Conservation (phyloP, 2,888 invertebrate species). For the Nephrotoma flavescens region DNA sequence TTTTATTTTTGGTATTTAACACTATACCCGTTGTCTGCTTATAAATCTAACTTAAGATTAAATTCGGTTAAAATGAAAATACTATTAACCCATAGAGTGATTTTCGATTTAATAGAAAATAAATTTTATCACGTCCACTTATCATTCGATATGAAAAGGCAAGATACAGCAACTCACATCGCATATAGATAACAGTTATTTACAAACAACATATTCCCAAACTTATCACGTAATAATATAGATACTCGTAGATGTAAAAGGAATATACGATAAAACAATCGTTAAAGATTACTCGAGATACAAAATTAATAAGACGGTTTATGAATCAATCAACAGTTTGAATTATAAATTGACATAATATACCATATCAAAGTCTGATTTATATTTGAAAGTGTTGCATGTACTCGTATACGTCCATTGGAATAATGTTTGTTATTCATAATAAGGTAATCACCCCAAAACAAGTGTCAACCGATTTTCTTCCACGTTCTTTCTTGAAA, state of each 20-base stretch:
- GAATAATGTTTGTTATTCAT: too few relatives aligned
- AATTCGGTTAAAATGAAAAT: neutral
- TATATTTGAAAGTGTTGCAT: too few relatives aligned
- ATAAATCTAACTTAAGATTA: neutral
- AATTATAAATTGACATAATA: neutral
- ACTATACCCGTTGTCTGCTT: neutral
- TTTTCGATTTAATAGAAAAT: neutral
- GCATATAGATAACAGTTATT: neutral
- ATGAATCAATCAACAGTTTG: neutral
- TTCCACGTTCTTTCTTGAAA: too few relatives aligned
- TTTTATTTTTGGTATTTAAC: too few relatives aligned
- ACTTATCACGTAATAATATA: neutral
- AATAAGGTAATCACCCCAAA: too few relatives aligned
- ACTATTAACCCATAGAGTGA: neutral
- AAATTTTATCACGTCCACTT: neutral
- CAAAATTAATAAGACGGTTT: neutral
- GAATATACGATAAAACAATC: neutral
- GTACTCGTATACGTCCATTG: too few relatives aligned
- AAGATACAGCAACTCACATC: neutral
- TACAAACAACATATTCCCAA: neutral
- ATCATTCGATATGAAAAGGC: neutral
- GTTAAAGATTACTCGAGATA: neutral
- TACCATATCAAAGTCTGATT: neutral
- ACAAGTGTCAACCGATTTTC: too few relatives aligned
- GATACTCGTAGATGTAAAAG: neutral